phyloP scores from a whole-genome alignment of 2,797 vertebrate species.

The Rhincodon typus region DNA sequence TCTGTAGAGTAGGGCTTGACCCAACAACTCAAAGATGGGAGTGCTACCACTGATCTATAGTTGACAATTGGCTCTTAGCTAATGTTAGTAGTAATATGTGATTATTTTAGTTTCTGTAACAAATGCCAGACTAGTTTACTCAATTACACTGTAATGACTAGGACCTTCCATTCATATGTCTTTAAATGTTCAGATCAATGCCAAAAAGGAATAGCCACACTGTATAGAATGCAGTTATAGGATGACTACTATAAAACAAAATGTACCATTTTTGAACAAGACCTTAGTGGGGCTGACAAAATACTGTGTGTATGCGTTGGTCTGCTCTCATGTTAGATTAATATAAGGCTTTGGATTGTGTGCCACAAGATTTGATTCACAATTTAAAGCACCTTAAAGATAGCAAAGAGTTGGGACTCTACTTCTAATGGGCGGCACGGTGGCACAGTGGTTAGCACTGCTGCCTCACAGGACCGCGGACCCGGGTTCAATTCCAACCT shows the following conservation, averaged over 20 bases:
- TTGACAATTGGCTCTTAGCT: neutral
- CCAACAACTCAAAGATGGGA: neutral
- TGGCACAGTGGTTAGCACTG: no score
- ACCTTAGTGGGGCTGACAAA: neutral
- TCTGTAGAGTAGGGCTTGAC: neutral
- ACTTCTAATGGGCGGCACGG: no score
- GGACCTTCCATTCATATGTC: neutral
- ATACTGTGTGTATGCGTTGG: neutral
- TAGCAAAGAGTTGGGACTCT: neutral
- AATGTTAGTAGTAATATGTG: neutral
- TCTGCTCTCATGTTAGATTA: neutral
- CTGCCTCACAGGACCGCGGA: no score
- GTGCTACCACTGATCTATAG: neutral
- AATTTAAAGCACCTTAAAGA: neutral
- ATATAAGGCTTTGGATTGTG: neutral
- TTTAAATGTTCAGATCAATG: neutral
- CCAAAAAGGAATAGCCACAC: neutral
- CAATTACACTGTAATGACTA: neutral
- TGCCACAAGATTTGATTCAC: neutral
- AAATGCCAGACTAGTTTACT: neutral
- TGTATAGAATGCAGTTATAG: neutral
- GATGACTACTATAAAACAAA: neutral
- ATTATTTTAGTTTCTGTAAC: neutral
- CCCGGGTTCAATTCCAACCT: no score
- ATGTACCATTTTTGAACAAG: neutral